Conservation (phyloP, 2,797 vertebrate genomes). For the Euphonia xanthogaster region DNA sequence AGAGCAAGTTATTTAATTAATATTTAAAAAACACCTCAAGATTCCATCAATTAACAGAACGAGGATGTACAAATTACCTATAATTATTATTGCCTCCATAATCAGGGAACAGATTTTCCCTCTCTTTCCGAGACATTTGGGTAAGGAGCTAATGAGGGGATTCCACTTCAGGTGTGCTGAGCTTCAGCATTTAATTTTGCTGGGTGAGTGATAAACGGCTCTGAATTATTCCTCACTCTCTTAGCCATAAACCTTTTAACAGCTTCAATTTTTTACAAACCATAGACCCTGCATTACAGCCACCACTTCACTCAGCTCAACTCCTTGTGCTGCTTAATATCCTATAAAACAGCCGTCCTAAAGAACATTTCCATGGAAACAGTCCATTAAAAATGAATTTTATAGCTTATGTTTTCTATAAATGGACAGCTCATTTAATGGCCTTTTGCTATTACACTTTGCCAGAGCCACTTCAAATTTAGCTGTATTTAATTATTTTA, state of each 20-base stretch:
- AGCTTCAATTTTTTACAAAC: slow-evolving; percentile 41
- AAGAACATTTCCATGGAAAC: slow-evolving; percentile 71
- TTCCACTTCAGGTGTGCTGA: neutral
- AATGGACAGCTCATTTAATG: slow-evolving; percentile 55
- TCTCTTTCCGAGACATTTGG: neutral
- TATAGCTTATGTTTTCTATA: slow-evolving; percentile 58
- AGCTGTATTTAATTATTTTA: slow-evolving; percentile 49
- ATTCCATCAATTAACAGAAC: slow-evolving; percentile 1
- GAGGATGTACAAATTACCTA: slow-evolving; percentile 6
- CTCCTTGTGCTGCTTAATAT: slow-evolving; percentile 30
- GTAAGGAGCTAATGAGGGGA: slow-evolving; percentile 20
- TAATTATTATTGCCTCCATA: slow-evolving; percentile 45
- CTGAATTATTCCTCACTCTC: slow-evolving; percentile 9
- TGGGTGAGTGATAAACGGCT: neutral
- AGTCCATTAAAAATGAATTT: slow-evolving; percentile 67
- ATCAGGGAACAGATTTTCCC: slow-evolving; percentile 22
- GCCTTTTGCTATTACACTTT: slow-evolving; percentile 38
- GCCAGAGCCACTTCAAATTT: slow-evolving; percentile 11
- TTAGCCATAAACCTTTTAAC: slow-evolving; percentile 5
- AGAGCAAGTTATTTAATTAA: neutral
- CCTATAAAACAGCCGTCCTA: slow-evolving; percentile 17
- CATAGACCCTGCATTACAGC: slow-evolving; percentile 2
- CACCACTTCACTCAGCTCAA: neutral
- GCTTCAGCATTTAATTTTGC: slow-evolving; percentile 18
- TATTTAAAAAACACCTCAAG: slow-evolving; percentile 10